phyloP scores from a whole-genome alignment of 2,888 invertebrate species.

The Leptinotarsa peninsularis region DNA sequence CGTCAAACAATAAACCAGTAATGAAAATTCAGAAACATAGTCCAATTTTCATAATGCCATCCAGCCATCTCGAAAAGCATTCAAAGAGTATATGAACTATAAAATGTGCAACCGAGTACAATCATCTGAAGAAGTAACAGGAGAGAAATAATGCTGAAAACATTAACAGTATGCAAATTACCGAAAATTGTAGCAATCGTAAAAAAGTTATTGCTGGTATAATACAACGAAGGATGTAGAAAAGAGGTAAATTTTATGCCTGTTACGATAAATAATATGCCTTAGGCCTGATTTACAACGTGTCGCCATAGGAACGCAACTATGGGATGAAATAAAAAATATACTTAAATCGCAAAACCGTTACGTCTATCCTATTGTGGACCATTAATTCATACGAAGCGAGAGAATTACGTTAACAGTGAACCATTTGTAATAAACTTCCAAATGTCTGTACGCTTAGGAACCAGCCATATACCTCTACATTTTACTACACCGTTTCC shows the following conservation, averaged over 20 bases:
- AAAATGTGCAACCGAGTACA: slow-evolving; percentile 60
- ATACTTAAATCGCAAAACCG: slow-evolving; percentile 25
- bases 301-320: slow-evolving; percentile 52
- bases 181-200: slow-evolving; percentile 60
- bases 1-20: slow-evolving; percentile 56
- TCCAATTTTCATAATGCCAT: slow-evolving; percentile 61
- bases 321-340: slow-evolving; percentile 37
- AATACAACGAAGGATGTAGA: slow-evolving; percentile 46
- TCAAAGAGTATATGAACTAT: slow-evolving; percentile 59
- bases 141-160: slow-evolving; percentile 48
- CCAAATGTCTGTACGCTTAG: slow-evolving; percentile 32
- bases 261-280: slow-evolving; percentile 37
- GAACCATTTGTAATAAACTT: slow-evolving; percentile 36
- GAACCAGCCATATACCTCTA: slow-evolving; percentile 10
- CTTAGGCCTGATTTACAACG: slow-evolving; percentile 55
- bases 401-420: slow-evolving; percentile 35
- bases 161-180: slow-evolving; percentile 62
- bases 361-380: slow-evolving; percentile 44
- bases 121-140: slow-evolving; percentile 59
- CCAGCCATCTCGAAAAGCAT: slow-evolving; percentile 60
- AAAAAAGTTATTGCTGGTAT: slow-evolving; percentile 46
- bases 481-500: background rate
- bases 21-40: slow-evolving; percentile 61
- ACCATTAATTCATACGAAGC: slow-evolving; percentile 45
- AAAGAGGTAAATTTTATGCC: slow-evolving; percentile 47